Percentiles rank a stretch among this genome's conserved stretches.
Conservation (phyloP, 2,113 vertebrate species). For the Sebastes fasciatus region DNA sequence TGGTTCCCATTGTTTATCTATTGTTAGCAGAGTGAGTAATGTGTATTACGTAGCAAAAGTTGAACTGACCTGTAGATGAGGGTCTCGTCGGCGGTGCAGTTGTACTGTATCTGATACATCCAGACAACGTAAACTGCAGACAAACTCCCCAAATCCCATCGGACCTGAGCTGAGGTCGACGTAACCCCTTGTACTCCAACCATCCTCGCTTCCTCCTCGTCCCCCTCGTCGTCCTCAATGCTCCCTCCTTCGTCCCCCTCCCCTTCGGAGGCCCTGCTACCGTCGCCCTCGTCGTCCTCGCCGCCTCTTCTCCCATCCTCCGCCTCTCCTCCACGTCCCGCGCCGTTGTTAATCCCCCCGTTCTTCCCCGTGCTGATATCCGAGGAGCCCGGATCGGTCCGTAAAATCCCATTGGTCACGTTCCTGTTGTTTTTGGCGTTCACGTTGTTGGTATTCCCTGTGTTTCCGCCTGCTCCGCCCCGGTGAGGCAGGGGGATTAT, state of each 20-base stretch:
- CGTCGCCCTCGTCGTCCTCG: slow-evolving; percentile 48
- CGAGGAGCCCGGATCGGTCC: slow-evolving; percentile 79
- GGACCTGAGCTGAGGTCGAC: slow-evolving; percentile 89
- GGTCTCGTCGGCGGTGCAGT: slow-evolving; percentile 81
- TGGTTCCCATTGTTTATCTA: neutral
- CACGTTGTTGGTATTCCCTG: slow-evolving; percentile 63
- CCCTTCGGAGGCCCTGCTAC: slow-evolving; percentile 53
- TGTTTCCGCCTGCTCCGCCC: slow-evolving; percentile 82
- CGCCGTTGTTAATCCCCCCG: slow-evolving; percentile 73
- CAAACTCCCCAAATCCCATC: slow-evolving; percentile 87
- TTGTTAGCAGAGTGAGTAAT: neutral
- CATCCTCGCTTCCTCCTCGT: slow-evolving; percentile 63
- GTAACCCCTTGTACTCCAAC: slow-evolving; percentile 90
- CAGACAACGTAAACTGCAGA: slow-evolving; percentile 81
- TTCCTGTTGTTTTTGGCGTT: slow-evolving; percentile 75
- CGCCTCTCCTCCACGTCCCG: slow-evolving; percentile 58
- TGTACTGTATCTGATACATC: slow-evolving; percentile 90
- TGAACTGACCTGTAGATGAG: slow-evolving; percentile 86
- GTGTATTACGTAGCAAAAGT: neutral
- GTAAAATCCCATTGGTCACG: slow-evolving; percentile 78
- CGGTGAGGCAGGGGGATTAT: slow-evolving; percentile 92
- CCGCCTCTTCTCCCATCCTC: slow-evolving; percentile 61
- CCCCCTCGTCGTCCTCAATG: slow-evolving; percentile 59
- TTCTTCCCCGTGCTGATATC: slow-evolving; percentile 82
- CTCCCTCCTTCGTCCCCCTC: slow-evolving; percentile 61